Evolutionary conservation across 37 sponge, comb jelly and placozoan genomes (phyloP), one percentile per base, ranked within the genome.

Genomic region (Spongia lamella): DNA sequence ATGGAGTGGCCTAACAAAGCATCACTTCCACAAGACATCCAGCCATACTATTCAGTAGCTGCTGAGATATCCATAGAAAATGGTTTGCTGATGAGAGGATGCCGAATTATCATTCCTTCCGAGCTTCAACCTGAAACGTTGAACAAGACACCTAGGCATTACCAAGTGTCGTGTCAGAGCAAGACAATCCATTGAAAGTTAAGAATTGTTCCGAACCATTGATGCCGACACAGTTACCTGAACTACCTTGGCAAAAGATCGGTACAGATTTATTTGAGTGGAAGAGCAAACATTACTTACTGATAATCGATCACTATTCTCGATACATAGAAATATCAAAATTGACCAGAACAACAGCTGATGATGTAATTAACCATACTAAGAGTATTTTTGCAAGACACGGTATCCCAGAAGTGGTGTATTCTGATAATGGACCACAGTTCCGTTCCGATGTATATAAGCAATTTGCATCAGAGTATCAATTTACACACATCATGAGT

Each of bases 161-260:
- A 78, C 68, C 22, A 79, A 79, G 70, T 79, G 79, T 61, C 68
- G 70, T 6, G 79, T 57, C 21, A 53, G 47, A 53, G 79, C 79
- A 29, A 32, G 61, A 68, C 79, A 79, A 49, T 68, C 70, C 25
- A 70, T 79, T n/a, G 67, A 70, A 70, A 69, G 79, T 68, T 70
- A 68, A 24, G 79, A 70, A n/a, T 17, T 79, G 11, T 6, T 29
- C 54, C 16, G 54, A 52, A 52, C 54, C 54, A 52, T 52, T 52
- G 19, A 52, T 52, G 19, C 54, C 54, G 19, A 52, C 54, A 19
- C 54, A 16, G 54, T 52, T 52, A 20, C 54, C 54, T 20, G 19
- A 52, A 20, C 16, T 19, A 16, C 54, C 16, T 52, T 16, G n/a
- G 54, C 54, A 52, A 52, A 52, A 52, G 19, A 19, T 52, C 19